A percentile compares a stretch with the other conserved stretches of the same genome.
phyloP scores from a whole-genome alignment of 2,113 vertebrate genomes.

The Ifrita kowaldi region DNA sequence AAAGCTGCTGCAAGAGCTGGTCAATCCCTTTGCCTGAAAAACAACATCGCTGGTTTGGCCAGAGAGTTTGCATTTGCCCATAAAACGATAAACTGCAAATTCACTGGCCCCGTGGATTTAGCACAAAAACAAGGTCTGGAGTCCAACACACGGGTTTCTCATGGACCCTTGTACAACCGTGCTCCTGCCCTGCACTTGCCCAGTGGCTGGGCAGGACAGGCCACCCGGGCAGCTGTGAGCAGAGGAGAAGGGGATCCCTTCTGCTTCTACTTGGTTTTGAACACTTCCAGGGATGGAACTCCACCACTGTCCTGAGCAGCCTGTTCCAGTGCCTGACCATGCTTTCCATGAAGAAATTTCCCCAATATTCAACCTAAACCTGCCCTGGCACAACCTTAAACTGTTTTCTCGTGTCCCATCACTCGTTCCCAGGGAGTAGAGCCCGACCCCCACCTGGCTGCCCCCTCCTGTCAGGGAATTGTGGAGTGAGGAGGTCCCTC shows the following conservation, averaged over 20 bases:
- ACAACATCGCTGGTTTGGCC: not conserved
- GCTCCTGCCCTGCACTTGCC: not conserved
- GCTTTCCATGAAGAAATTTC: not conserved
- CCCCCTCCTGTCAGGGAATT: not conserved
- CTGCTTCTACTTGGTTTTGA: not conserved
- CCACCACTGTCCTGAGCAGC: not conserved
- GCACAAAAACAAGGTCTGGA: not conserved
- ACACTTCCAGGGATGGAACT: not conserved
- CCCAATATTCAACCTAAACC: not conserved
- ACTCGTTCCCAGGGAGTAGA: not conserved
- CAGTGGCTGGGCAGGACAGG: not conserved
- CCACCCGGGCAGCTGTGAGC: not conserved
- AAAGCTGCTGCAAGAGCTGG: not conserved
- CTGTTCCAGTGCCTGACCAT: not conserved
- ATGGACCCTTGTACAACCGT: not conserved
- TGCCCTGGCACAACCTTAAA: not conserved
- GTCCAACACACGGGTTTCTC: not conserved
- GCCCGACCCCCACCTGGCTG: rapidly evolving
- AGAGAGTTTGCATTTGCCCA: not conserved
- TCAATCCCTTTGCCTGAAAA: not conserved
- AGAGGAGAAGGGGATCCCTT: not conserved
- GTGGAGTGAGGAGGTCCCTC: not conserved
- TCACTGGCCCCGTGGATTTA: not conserved
- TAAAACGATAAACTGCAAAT: not conserved
- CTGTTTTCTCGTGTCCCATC: not conserved